Evolutionary conservation across 2,888 invertebrate species (phyloP), one percentile per base, ranked within the genome.

Genomic region (Fragum sueziense): DNA sequence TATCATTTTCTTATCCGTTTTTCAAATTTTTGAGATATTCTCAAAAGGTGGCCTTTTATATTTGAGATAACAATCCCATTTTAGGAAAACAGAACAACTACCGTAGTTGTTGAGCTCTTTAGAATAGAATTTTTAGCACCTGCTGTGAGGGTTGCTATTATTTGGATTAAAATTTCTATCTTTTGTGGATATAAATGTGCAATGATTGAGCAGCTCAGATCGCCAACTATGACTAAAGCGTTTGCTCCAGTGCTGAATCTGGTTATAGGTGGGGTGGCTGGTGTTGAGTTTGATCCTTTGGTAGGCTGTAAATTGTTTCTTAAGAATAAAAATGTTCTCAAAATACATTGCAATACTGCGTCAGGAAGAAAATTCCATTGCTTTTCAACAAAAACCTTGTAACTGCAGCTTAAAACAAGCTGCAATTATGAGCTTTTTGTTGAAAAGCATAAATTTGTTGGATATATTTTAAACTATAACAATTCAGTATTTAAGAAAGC

Each of bases 221-320:
- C 62, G n/a, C 33, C 25, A 4, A 29, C 62, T 29, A 29, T 62
- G 62, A 62, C 62, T 6, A 62, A 33, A 62, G 62, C 29, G 29
- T 33, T 62, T 62, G 29, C 33, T 17, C 33, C 62, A 0, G 34
- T 62, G n/a, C 62, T 62, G 31, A 17, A 33, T 62, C 33, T 62
- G 3, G 62, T 62, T n/a, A 33, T 62, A 62, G 29, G 22, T 2
- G 62, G 62, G 9, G 62, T 62, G 9, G 29, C 34, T 33, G 33
- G 62, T 6, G 29, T 47, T 47, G 47, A 47, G 47, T 47, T 47
- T 47, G 47, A 47, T 47, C 47, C 47, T 47, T 14, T 47, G 47
- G 47, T 47, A 47, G 4, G 47, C 3, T n/a, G n/a, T n/a, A n/a
- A n/a, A n/a, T n/a, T n/a, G n/a, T n/a, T n/a, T n/a, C n/a, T n/a